phyloP scores from a whole-genome alignment of 2,797 vertebrate species.

The Selene dorsalis region DNA sequence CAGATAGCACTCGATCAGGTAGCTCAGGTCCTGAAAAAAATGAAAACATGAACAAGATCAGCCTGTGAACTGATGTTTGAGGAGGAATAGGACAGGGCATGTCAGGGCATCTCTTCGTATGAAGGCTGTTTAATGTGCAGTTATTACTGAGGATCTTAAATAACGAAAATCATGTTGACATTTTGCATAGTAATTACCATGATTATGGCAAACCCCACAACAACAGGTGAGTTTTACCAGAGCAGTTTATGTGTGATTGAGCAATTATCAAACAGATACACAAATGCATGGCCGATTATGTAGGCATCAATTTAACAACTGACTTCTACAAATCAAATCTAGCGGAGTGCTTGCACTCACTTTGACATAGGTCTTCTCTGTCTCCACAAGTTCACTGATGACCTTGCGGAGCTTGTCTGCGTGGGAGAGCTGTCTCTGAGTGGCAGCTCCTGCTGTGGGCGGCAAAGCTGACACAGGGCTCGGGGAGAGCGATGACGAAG shows the following conservation, averaged over 20 bases:
- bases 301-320: background rate
- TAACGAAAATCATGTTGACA: background rate
- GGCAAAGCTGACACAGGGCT: slow-evolving; percentile 89
- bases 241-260: background rate
- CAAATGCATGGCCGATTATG: background rate
- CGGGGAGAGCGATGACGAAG: slow-evolving; percentile 83
- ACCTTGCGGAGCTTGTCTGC: slow-evolving; percentile 98
- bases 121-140: slow-evolving; percentile 14
- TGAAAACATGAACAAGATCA: slow-evolving; percentile 9
- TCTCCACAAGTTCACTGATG: slow-evolving; percentile 96
- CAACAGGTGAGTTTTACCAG: background rate
- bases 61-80: background rate
- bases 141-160: slow-evolving; percentile 13
- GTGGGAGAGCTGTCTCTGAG: slow-evolving; percentile 92
- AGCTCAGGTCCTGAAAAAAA: slow-evolving; percentile 90
- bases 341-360: slow-evolving; percentile 73
- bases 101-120: background rate
- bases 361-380: slow-evolving; percentile 97
- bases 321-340: background rate
- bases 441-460: slow-evolving; percentile 73
- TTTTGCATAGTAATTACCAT: background rate
- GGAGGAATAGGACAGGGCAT: slow-evolving; percentile 11
- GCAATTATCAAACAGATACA: background rate
- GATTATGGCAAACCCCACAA: background rate
- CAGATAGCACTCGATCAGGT: slow-evolving; percentile 94